Base-by-base conservation (phyloP, 2,113 vertebrate genomes). In the Pleuronectes platessa region DNA sequence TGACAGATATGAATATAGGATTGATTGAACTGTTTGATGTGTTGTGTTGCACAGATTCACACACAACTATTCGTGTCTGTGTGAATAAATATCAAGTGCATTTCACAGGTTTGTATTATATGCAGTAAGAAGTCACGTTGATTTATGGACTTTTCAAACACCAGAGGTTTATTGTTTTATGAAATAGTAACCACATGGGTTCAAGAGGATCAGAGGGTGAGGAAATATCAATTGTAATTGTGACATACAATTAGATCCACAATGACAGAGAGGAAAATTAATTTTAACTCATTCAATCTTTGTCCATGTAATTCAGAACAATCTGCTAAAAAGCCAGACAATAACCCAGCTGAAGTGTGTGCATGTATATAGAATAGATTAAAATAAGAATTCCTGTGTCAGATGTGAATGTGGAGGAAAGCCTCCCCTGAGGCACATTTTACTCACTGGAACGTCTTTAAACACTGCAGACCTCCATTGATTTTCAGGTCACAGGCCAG, bases 11-110 rank as follows among this genome's bases (percentile, higher is more conserved):
- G 51, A 54, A 54, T 20, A 10, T 20, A 54, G 3, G 40, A 63
- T n/a, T 79, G 64, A 68, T 70, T 49, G 51, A 69, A 15, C 24
- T 51, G 59, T 58, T 56, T 49, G 56, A 55, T 67, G 62, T 67
- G 12, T 4, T 3, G 5, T 18, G 31, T 58, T 31, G 6, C 6
- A 31, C 31, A 31, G 6, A 31, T 7, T 31, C 47, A 51, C 47
- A 51, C 15, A 51, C 47, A 17, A 18, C 15, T 51, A 4, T 18
- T 17, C 3, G n/a, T 54, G 62, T 17, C 23, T 45, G 76, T 31
- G 21, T 61, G 62, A 42, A 40, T 54, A 54, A 45, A 60, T 49
- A 61, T 66, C 63, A 31, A 45, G 51, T n/a, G 6, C 7, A 21
- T 54, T 53, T 54, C 20, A 11, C 20, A 12, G 23, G n/a, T 17